Evolutionary conservation across 2,113 vertebrate species (phyloP).

Genomic region (Thalassoma bifasciatum): DNA sequence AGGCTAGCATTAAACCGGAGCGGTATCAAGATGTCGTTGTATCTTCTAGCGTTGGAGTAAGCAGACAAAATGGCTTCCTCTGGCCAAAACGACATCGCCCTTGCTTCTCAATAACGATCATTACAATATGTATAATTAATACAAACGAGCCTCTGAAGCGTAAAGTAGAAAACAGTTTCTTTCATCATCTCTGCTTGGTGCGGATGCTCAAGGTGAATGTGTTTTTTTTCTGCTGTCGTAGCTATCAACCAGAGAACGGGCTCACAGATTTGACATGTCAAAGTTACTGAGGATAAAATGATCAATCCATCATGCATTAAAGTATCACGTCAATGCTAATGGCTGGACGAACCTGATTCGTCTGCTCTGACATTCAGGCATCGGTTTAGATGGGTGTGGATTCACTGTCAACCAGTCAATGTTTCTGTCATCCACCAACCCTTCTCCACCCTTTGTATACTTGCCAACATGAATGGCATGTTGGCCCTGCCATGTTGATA

Average conservation of each 20-base stretch:
- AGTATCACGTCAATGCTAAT: too few species aligned
- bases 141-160: background rate
- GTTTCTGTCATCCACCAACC: background rate
- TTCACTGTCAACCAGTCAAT: background rate
- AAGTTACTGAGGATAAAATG: too few species aligned
- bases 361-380: background rate
- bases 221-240: background rate
- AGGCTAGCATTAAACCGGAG: background rate
- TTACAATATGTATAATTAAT: background rate
- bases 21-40: background rate
- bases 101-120: background rate
- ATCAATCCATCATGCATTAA: too few species aligned
- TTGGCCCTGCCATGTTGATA: background rate
- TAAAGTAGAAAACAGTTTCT: background rate
- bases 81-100: background rate
- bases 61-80: background rate
- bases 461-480: background rate
- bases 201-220: slow-evolving; percentile 1
- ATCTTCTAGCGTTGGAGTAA: background rate
- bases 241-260: background rate
- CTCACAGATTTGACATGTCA: background rate
- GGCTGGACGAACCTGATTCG: slow-evolving; percentile 13
- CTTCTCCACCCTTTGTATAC: background rate
- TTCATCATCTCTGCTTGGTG: background rate
- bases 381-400: background rate